Evolutionary conservation across 2,797 vertebrate species (phyloP).

Genomic region (Argyrosomus regius): DNA sequence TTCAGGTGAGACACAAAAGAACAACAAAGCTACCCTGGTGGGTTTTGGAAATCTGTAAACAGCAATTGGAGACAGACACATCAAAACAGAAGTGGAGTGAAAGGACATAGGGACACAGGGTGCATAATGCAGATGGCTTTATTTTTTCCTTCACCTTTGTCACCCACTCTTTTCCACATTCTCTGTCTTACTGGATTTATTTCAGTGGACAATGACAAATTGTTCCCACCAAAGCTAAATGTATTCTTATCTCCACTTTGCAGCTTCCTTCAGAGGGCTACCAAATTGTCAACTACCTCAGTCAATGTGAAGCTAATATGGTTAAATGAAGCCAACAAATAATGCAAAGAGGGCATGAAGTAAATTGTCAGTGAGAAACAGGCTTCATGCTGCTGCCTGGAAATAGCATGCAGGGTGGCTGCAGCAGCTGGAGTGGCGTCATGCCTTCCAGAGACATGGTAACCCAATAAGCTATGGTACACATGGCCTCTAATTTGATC

Average conservation of each 20-base stretch:
- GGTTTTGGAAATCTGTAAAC: neutral
- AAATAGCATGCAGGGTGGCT: conserved; percentile 38
- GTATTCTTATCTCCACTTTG: conserved; percentile 61
- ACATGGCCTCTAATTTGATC: conserved; percentile 50
- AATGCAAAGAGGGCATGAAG: conserved; percentile 41
- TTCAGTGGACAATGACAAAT: conserved; percentile 50
- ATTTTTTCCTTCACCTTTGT: conserved; percentile 44
- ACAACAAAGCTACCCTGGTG: neutral
- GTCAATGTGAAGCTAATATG: conserved; percentile 42
- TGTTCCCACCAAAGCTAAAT: conserved; percentile 22
- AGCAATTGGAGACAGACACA: neutral
- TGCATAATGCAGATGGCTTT: conserved; percentile 5
- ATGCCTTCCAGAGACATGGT: conserved; percentile 46
- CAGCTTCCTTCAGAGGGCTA: conserved; percentile 48
- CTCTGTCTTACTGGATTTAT: conserved; percentile 21
- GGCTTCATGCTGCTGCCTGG: conserved; percentile 25
- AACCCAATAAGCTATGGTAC: conserved; percentile 48
- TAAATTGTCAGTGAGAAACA: conserved; percentile 51
- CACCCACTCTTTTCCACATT: conserved; percentile 9
- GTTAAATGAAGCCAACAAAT: conserved; percentile 65
- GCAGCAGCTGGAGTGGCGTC: conserved; percentile 20
- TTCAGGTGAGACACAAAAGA: neutral
- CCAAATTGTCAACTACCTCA: conserved; percentile 35
- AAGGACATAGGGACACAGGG: neutral
- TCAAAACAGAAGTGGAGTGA: conserved; percentile 12